Evolutionary conservation across 2,888 invertebrate species (phyloP).

Genomic region (Acronicta leporina): DNA sequence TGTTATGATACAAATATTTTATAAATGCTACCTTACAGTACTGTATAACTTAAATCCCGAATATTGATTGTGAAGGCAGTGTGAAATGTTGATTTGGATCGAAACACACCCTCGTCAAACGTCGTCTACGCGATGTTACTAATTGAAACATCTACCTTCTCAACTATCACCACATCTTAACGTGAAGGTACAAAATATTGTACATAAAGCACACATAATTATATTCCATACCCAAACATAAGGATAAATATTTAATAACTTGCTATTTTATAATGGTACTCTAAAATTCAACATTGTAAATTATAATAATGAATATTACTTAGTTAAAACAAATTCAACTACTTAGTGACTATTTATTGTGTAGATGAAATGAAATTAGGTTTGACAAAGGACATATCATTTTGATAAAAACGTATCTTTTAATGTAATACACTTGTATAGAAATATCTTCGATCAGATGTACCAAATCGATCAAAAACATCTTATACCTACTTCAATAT

Average conservation of each 20-base stretch:
- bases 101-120: constrained; percentile 67
- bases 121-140: constrained; percentile 45
- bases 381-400: not conserved
- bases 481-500: constrained; percentile 42
- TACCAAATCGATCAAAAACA: constrained; percentile 21
- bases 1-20: no score
- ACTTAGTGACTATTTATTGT: no score
- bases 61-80: constrained; percentile 32
- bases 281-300: no score
- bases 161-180: constrained; percentile 38
- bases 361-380: no score
- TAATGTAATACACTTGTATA: constrained; percentile 21
- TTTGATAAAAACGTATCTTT: constrained; percentile 21
- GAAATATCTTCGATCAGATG: constrained; percentile 19
- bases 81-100: constrained; percentile 45
- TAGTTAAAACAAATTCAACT: no score
- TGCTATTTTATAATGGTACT: no score
- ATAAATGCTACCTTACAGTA: not conserved
- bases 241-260: no score
- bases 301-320: no score
- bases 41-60: constrained; percentile 18
- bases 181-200: constrained; percentile 8
- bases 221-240: no score
- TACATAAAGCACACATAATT: no score
- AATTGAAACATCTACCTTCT: constrained; percentile 66